Evolutionary conservation across 2,113 vertebrate species (phyloP).

Genomic region (Fregata magnificens): DNA sequence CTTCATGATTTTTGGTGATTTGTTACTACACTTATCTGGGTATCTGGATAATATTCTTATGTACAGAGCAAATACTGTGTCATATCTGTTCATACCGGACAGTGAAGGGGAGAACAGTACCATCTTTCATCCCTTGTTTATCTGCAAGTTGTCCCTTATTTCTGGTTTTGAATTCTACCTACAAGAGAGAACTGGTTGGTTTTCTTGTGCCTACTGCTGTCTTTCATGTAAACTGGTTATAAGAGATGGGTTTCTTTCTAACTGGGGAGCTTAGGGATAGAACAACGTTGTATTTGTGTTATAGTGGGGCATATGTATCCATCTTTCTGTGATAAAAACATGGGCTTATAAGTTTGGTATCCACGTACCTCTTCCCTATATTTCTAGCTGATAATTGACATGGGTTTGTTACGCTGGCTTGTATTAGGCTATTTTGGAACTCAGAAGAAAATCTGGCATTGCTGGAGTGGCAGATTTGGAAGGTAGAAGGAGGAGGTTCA

Average conservation of each 20-base stretch:
- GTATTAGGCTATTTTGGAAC: not conserved
- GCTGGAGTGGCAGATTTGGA: not conserved
- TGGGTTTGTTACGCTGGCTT: not conserved
- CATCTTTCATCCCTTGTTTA: not conserved
- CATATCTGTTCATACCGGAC: not conserved
- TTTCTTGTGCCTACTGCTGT: not conserved
- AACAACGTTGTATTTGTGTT: not conserved
- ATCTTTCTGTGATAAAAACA: not conserved
- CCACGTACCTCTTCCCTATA: not conserved
- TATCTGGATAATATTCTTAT: not conserved
- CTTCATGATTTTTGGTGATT: not conserved
- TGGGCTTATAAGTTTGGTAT: not conserved
- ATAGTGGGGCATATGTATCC: accelerated
- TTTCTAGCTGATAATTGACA: not conserved
- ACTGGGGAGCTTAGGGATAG: not conserved
- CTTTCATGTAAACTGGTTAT: not conserved
- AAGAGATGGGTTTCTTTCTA: not conserved
- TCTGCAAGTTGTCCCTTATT: not conserved
- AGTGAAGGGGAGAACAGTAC: not conserved
- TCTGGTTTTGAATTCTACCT: not conserved
- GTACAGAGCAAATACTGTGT: not conserved
- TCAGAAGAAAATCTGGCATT: not conserved
- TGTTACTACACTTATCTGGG: not conserved
- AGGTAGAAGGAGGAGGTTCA: not conserved
- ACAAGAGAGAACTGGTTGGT: not conserved